Conservation (phyloP, 2,797 vertebrate genomes). For the Chloroceryle amazona region DNA sequence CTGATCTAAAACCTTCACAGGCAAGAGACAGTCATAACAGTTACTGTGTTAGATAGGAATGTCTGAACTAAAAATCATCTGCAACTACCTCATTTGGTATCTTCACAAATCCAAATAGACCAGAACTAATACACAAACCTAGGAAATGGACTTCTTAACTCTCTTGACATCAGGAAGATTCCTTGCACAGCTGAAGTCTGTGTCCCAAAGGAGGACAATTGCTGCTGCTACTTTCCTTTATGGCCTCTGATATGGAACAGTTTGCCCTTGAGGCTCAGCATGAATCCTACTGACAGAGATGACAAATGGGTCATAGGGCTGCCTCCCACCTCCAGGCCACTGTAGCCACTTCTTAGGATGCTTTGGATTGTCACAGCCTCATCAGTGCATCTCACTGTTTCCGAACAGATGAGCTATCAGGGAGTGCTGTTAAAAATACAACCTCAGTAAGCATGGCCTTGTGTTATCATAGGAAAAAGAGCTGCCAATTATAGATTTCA, state of each 20-base stretch:
- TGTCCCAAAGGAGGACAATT: neutral
- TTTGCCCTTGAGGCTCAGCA: neutral
- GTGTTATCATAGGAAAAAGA: neutral
- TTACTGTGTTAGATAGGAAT: neutral
- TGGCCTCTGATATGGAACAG: neutral
- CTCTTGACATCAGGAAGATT: neutral
- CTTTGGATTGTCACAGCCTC: neutral
- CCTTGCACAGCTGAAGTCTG: neutral
- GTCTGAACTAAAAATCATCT: neutral
- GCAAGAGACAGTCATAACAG: neutral
- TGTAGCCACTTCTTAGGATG: neutral
- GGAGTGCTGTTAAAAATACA: neutral
- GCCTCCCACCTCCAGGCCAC: neutral
- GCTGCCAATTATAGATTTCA: neutral
- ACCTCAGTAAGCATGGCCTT: neutral
- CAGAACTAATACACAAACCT: neutral
- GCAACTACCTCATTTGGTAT: neutral
- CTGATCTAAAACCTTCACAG: neutral
- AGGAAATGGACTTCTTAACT: neutral
- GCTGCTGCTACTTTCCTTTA: neutral
- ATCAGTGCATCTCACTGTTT: neutral
- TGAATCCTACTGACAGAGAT: neutral
- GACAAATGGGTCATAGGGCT: neutral
- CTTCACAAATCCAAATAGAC: neutral
- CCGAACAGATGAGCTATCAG: neutral